phyloP scores from a whole-genome alignment of 2,797 vertebrate species.

The Eulemur coronatus region DNA sequence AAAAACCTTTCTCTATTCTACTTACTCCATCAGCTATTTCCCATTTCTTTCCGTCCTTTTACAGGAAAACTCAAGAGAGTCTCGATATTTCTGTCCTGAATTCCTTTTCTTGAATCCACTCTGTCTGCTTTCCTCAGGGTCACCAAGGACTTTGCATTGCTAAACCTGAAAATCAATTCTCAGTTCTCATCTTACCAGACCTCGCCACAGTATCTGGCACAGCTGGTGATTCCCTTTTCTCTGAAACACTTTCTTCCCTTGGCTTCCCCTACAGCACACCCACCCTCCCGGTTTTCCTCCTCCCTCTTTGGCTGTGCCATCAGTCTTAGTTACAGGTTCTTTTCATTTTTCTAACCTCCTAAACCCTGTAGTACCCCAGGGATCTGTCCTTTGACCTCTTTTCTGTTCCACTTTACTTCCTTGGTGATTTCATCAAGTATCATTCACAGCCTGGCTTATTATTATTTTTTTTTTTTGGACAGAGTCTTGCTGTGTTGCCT shows the following conservation, averaged over 20 bases:
- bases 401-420: neutral
- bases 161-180: neutral
- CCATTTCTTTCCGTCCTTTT: slow-evolving; percentile 5
- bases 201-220: neutral
- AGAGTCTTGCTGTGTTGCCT: too few relatives aligned
- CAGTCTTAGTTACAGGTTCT: neutral
- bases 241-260: neutral
- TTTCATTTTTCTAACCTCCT: neutral
- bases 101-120: neutral
- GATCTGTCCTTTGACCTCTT: neutral
- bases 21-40: neutral
- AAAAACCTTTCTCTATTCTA: neutral
- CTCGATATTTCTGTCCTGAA: neutral
- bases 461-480: too few relatives aligned
- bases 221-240: neutral
- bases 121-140: neutral
- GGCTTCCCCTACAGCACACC: neutral
- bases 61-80: neutral
- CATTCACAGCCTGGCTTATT: neutral
- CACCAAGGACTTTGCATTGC: neutral
- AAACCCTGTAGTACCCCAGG: neutral
- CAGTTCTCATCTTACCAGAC: neutral
- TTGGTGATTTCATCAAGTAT: neutral
- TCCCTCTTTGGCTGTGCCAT: neutral
- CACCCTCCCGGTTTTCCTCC: neutral